These are phyloP conservation scores for Brachionus plicatilis DNA, from an alignment of 1,140 invertebrate species.

Conservation along the genomic window DNA sequence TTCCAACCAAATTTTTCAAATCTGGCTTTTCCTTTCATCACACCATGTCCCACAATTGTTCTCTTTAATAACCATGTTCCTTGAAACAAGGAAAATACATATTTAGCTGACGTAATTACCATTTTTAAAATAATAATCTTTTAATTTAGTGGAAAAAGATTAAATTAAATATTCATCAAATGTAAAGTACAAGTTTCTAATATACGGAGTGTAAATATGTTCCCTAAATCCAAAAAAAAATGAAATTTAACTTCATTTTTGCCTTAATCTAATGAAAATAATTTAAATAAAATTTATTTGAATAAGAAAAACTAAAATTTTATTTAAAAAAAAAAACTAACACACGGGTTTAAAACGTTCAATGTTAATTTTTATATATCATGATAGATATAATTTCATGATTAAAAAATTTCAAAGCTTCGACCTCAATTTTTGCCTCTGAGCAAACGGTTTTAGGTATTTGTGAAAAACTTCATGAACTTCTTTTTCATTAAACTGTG, in stretches of 20 bases:
- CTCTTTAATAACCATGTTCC: background rate
- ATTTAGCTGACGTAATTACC: background rate
- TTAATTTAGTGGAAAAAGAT: background rate
- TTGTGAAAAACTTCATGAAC: conserved; percentile 45
- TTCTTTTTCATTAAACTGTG: conserved; percentile 72
- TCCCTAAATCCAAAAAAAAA: background rate
- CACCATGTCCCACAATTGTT: background rate
- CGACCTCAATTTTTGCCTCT: background rate
- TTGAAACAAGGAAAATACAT: background rate
- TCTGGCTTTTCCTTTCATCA: background rate
- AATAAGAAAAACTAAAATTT: background rate
- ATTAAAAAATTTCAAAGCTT: background rate
- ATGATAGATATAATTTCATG: background rate
- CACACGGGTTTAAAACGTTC: background rate
- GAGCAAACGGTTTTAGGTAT: background rate
- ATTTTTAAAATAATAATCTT: background rate
- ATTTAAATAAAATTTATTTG: background rate
- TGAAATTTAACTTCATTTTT: background rate
- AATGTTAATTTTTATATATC: background rate
- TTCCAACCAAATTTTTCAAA: background rate
- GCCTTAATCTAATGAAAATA: background rate
- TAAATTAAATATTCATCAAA: background rate
- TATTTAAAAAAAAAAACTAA: background rate
- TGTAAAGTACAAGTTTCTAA: background rate
- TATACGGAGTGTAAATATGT: background rate